Base-by-base conservation (phyloP, 2,113 vertebrate genomes). In the Zonotrichia leucophrys region DNA sequence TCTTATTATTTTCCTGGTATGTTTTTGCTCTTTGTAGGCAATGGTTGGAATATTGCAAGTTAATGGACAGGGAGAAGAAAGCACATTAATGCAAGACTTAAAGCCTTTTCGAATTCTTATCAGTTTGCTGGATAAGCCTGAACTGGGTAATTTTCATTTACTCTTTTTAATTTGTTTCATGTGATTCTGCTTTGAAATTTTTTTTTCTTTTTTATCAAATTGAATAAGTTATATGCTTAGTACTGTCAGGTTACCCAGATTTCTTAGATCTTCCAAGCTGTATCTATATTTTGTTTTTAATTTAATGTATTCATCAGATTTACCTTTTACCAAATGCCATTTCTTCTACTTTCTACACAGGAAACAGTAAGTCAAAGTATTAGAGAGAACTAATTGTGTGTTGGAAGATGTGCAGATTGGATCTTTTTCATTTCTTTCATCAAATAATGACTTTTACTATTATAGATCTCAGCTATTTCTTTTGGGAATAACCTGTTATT, bases 81-180 rank as follows among this genome's bases (percentile, higher is more conserved):
- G 98, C 85, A 97, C 98, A 9, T 97, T 99, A 92, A 99, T 98
- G 98, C 99, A 99, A 50, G 99, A 99, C 96, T 98, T 99, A 74
- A 99, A 99, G 97, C 99, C 99, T 31, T 99, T 99, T 94, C 99
- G 99, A 80, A 99, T 99, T 98, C 98, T 99, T 89, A 99, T 99
- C 97, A 99, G 99, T 97, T 98, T 99, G 80, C 97, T 99, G 97
- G 99, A 99, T 97, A 99, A 99, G 96, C 99, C 99, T 75, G 99
- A 99, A 91, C 98, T 99, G 79, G 99, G 99, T 99, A 99, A 96
- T 94, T 94, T 76, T 37, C 16, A 5, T 77, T 59, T 76, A 41
- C 28, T 70, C 49, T 39, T 27, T 92, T 78, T 8, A 33, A 39
- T 42, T 74, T n/a, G 23, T 52, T 89, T 89, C 33, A n/a, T 24